These are phyloP conservation scores for Mionectes macconnelli DNA, from an alignment of 2,113 vertebrate genomes.

Conservation along the genomic window DNA sequence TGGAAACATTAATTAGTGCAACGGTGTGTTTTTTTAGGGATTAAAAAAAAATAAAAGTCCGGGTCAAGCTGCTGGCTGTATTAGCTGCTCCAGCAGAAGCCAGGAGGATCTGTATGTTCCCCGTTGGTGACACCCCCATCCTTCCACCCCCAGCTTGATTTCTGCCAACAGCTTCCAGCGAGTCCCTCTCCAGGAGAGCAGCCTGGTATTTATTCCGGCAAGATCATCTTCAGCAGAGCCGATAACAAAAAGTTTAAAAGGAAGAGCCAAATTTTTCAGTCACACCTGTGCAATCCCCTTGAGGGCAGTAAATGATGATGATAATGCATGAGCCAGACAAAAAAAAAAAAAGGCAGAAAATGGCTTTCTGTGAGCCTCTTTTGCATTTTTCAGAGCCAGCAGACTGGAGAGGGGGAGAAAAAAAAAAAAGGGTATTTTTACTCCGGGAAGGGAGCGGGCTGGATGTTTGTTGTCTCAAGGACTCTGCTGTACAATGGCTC, in stretches of 20 bases:
- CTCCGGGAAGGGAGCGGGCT: not conserved
- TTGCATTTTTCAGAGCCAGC: conserved; percentile 47
- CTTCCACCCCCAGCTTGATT: conserved; percentile 20
- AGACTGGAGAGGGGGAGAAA: not conserved
- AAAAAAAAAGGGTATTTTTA: not conserved
- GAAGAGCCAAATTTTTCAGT: conserved; percentile 56
- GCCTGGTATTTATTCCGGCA: conserved; percentile 23
- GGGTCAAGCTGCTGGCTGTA: not conserved
- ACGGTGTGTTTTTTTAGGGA: not conserved
- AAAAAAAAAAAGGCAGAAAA: not conserved
- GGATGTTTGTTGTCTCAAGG: conserved; percentile 1
- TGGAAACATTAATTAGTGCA: conserved; percentile 53
- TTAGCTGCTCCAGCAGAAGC: not conserved
- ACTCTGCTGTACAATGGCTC: not conserved
- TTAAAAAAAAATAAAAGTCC: not conserved
- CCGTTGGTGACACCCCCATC: conserved; percentile 1
- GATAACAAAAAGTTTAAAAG: conserved; percentile 55
- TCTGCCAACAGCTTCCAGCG: not conserved
- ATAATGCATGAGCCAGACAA: conserved; percentile 45
- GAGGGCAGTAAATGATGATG: conserved; percentile 57
- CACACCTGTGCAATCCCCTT: conserved; percentile 53
- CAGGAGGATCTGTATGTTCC: conserved; percentile 23
- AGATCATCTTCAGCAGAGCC: conserved; percentile 26
- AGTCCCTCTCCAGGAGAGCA: conserved; percentile 34
- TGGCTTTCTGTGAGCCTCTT: conserved; percentile 42